Conservation (phyloP, 2,888 invertebrate genomes). For the Xestia rhomboidea region DNA sequence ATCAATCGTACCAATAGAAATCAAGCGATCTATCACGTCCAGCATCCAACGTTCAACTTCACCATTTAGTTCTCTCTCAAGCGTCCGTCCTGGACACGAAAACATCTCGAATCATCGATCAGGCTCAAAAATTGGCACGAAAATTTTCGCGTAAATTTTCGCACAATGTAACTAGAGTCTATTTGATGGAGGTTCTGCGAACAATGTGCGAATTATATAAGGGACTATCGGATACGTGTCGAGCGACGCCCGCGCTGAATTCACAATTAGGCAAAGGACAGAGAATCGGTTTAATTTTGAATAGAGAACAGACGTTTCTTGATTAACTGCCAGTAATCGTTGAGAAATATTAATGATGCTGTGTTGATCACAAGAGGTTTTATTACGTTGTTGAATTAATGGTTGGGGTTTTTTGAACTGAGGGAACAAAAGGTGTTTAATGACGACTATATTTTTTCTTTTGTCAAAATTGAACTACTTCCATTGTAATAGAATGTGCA, state of each 20-base stretch:
- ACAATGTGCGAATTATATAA: slow-evolving; percentile 66
- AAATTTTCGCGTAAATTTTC: slow-evolving; percentile 45
- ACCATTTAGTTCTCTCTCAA: slow-evolving; percentile 40
- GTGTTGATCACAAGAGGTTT: slow-evolving; percentile 20
- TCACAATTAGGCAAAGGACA: slow-evolving; percentile 59
- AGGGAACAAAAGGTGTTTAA: slow-evolving; percentile 22
- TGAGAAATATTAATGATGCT: slow-evolving; percentile 60
- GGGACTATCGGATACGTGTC: slow-evolving; percentile 61
- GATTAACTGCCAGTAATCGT: slow-evolving; percentile 52
- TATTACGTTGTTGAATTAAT: slow-evolving; percentile 32
- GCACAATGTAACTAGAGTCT: slow-evolving; percentile 51
- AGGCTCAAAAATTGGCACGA: slow-evolving; percentile 31
- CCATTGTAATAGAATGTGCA: not conserved
- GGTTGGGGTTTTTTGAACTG: not conserved
- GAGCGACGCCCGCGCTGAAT: slow-evolving; percentile 63
- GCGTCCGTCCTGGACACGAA: slow-evolving; percentile 17
- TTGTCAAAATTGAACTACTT: slow-evolving; percentile 4
- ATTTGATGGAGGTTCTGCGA: slow-evolving; percentile 43
- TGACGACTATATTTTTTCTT: slow-evolving; percentile 19
- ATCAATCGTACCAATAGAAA: slow-evolving; percentile 31
- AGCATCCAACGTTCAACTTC: slow-evolving; percentile 20
- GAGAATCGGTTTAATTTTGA: slow-evolving; percentile 66
- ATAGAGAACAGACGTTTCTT: slow-evolving; percentile 55
- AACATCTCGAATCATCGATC: slow-evolving; percentile 43
- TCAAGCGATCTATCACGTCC: slow-evolving; percentile 31